A percentile compares a stretch with the other conserved stretches of the same genome.
phyloP scores from a whole-genome alignment of 2,888 invertebrate genomes.

The Campoletis raptor region DNA sequence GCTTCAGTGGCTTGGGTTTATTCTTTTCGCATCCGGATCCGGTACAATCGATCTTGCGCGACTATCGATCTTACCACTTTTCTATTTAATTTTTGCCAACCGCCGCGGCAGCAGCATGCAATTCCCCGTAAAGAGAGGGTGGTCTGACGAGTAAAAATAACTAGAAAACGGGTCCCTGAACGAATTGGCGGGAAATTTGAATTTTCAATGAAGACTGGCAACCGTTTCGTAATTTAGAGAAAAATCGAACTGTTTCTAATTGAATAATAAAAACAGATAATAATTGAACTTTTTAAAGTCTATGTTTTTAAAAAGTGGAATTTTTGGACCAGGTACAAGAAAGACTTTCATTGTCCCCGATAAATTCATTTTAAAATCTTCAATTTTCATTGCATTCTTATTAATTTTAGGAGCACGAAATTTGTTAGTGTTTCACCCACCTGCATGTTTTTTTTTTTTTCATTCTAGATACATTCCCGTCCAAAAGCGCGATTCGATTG shows the following conservation, averaged over 20 bases:
- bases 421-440: too few species aligned
- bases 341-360: too few species aligned
- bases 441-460: too few species aligned
- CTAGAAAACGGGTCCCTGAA: neutral
- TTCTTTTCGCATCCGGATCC: neutral
- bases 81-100: too few species aligned
- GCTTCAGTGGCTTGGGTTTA: conserved; percentile 32
- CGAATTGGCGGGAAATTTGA: neutral
- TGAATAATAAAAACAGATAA: too few species aligned
- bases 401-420: too few species aligned
- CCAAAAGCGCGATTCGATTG: too few species aligned
- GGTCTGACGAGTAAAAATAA: neutral
- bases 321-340: too few species aligned
- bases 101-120: neutral
- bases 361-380: too few species aligned
- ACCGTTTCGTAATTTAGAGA: neutral
- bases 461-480: too few species aligned
- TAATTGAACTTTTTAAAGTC: neutral
- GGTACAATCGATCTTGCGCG: conserved; percentile 39
- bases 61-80: conserved; percentile 38
- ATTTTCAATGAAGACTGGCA: neutral
- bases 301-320: too few species aligned
- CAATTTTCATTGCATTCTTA: too few species aligned
- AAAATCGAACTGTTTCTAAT: neutral
- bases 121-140: neutral